Base-by-base conservation (phyloP, 2,888 invertebrate genomes). In the Craniophora ligustri region DNA sequence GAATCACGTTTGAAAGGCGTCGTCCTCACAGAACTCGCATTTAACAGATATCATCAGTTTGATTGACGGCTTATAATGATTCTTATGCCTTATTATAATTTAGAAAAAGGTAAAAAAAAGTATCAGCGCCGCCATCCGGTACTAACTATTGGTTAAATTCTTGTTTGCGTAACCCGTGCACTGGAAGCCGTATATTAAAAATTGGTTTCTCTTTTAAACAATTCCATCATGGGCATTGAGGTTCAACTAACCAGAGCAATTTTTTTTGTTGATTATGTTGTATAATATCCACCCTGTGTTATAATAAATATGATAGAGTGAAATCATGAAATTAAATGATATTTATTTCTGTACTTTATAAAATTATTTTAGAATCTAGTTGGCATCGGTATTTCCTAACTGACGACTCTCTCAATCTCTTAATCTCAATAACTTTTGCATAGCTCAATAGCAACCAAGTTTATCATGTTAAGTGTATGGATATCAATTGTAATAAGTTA, bases 121-220 rank as follows among this genome's bases (percentile, higher is more conserved):
- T 11, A 32, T 54, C 54, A 58, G 61, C 56, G 58, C 67, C 57
- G 65, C 58, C 71, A 77, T 80, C 78, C 79, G 74, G 70, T 68
- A 66, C 61, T 84, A 84, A 85, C 85, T 84, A 82, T 84, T 85
- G 82, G 79, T 82, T 80, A 81, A 82, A 85, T 82, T 84, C 75
- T 82, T 82, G 74, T 83, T 87, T 86, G 83, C 84, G 85, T 82
- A 87, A 89, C 78, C 72, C 63, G 72, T 77, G 75, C 78, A 72
- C 55, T 71, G 64, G 62, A 72, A 76, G 72, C 63, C 65, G 65
- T 59, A 76, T 76, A 75, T 76, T 78, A 70, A 78, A 40, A 6
- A 72, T 72, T 67, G 72, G 78, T 85, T 85, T 83, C 85, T 77
- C 79, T 84, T 82, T 80, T 56, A 58, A 61, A 69, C 55, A 67